A percentile compares a stretch with the other conserved stretches of the same genome.
These are phyloP conservation scores for Hydrotaea cyrtoneurina DNA, from an alignment of 2,888 invertebrate species.

Conservation along the genomic window DNA sequence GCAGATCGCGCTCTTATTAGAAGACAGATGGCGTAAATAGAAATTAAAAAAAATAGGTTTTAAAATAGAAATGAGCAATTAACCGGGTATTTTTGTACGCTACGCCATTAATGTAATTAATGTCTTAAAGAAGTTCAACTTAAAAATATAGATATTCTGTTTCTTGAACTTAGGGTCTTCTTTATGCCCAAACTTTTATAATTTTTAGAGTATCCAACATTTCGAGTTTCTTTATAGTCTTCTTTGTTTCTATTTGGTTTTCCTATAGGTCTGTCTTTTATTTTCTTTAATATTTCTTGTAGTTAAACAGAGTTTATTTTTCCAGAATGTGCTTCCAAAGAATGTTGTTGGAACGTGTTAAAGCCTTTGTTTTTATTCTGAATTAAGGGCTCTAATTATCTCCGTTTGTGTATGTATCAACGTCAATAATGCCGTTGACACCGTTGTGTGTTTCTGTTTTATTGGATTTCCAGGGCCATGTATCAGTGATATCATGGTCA, in stretches of 20 bases:
- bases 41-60: no score
- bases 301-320: neutral
- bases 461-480: no score
- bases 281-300: neutral
- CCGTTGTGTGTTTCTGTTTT: no score
- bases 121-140: no score
- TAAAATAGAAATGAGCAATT: no score
- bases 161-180: neutral
- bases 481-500: no score
- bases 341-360: constrained; percentile 44
- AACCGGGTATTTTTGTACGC: no score
- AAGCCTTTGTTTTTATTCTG: constrained; percentile 54
- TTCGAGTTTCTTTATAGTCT: neutral
- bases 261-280: neutral
- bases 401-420: constrained; percentile 50
- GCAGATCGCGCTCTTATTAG: no score
- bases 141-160: neutral
- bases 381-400: constrained; percentile 54
- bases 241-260: neutral
- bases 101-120: no score
- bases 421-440: no score
- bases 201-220: neutral
- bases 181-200: neutral
- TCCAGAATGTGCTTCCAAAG: constrained; percentile 51
- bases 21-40: no score